phyloP scores from a whole-genome alignment of 2,113 vertebrate species.

The Cephalopholis sonnerati region DNA sequence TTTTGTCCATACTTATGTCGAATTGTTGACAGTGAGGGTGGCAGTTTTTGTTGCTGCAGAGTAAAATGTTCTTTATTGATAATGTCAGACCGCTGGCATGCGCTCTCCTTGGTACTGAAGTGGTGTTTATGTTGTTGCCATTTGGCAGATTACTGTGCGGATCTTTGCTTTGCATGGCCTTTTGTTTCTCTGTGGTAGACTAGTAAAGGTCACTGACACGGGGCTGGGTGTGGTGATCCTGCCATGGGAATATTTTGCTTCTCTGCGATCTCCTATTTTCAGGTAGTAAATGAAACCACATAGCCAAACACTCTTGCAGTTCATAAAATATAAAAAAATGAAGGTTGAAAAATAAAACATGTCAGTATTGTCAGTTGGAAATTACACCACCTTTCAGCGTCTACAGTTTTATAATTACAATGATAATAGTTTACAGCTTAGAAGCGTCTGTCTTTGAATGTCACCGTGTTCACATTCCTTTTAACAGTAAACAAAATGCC shows the following conservation, averaged over 20 bases:
- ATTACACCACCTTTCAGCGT: background rate
- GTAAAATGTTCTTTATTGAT: background rate
- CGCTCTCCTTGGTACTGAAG: conserved; percentile 14
- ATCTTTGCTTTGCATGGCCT: background rate
- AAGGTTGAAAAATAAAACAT: background rate
- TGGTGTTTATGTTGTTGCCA: background rate
- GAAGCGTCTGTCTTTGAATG: conserved; percentile 21
- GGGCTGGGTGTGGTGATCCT: background rate
- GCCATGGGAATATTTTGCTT: background rate
- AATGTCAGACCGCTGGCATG: background rate
- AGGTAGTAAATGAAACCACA: conserved; percentile 1
- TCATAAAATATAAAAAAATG: background rate
- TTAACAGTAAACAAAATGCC: conserved; percentile 15
- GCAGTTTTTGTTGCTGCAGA: background rate
- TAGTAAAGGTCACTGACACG: background rate
- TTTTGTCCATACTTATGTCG: background rate
- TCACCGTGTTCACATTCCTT: conserved; percentile 22
- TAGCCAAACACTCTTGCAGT: background rate
- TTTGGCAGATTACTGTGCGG: background rate
- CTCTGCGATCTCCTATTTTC: background rate
- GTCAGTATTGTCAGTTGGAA: conserved; percentile 1
- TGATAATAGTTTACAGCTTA: conserved; percentile 15
- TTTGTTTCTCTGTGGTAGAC: background rate
- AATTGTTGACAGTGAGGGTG: background rate
- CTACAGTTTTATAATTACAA: background rate